These are phyloP conservation scores for Polydrusus cervinus DNA, from an alignment of 2,888 invertebrate genomes.

Conservation along the genomic window DNA sequence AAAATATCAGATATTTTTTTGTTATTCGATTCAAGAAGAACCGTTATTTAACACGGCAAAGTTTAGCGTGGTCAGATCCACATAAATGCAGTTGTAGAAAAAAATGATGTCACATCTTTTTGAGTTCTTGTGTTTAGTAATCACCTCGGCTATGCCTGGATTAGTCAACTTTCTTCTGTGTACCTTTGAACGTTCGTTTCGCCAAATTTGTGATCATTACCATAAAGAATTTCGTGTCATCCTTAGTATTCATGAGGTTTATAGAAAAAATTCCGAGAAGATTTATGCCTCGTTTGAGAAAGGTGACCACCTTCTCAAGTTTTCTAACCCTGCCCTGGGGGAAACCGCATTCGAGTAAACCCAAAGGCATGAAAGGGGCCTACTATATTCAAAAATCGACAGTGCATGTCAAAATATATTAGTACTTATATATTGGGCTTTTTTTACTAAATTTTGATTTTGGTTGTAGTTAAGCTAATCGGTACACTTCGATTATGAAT, in stretches of 20 bases:
- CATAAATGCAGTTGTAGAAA: too few species aligned
- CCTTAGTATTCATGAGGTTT: constrained; percentile 4
- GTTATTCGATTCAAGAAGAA: too few species aligned
- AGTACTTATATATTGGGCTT: neutral
- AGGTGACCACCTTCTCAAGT: constrained; percentile 25
- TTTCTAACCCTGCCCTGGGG: constrained; percentile 21
- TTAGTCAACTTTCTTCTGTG: too few species aligned
- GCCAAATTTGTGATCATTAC: neutral
- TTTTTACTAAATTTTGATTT: too few species aligned
- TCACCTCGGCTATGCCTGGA: too few species aligned
- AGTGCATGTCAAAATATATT: neutral
- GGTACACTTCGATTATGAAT: too few species aligned
- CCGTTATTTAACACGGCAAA: too few species aligned
- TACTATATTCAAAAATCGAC: neutral
- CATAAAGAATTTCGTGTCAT: neutral
- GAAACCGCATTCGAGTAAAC: constrained; percentile 24
- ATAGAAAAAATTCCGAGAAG: constrained; percentile 12
- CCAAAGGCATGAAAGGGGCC: constrained; percentile 14
- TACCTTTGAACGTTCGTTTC: neutral
- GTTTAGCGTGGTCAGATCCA: too few species aligned
- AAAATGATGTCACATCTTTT: too few species aligned
- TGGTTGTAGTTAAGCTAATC: too few species aligned
- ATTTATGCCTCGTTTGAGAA: constrained; percentile 2
- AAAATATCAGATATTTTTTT: too few species aligned
- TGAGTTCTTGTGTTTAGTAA: too few species aligned